These are phyloP conservation scores for Eleginops maclovinus DNA, from an alignment of 2,113 vertebrate species.

Conservation along the genomic window DNA sequence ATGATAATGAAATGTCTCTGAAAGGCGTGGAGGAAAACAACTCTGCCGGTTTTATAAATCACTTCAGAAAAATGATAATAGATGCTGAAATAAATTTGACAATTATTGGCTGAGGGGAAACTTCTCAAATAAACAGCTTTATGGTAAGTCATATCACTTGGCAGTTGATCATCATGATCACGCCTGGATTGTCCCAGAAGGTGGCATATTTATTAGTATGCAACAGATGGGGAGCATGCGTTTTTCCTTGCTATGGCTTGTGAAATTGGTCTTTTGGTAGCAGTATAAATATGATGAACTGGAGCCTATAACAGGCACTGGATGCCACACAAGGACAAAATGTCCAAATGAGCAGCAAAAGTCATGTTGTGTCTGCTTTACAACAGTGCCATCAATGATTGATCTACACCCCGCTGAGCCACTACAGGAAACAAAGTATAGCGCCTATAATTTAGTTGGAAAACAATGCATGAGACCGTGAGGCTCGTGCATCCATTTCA, in stretches of 20 bases:
- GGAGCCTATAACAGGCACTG: slow-evolving; percentile 83
- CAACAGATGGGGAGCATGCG: slow-evolving; percentile 98
- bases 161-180: slow-evolving; percentile 99
- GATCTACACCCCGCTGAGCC: slow-evolving; percentile 92
- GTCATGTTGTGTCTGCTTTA: slow-evolving; percentile 80
- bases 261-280: slow-evolving; percentile 99
- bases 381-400: slow-evolving; percentile 90
- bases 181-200: slow-evolving; percentile 93
- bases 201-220: slow-evolving; percentile 98
- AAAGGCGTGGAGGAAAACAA: slow-evolving; percentile 49
- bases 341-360: slow-evolving; percentile 88
- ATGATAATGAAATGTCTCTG: slow-evolving; percentile 63
- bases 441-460: slow-evolving; percentile 89
- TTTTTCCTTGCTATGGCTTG: slow-evolving; percentile 96
- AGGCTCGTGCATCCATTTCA: slow-evolving; percentile 86
- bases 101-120: slow-evolving; percentile 75
- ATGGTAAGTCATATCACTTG: slow-evolving; percentile 96
- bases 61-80: slow-evolving; percentile 59
- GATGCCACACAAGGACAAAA: slow-evolving; percentile 89
- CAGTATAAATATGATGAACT: slow-evolving; percentile 99
- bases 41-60: slow-evolving; percentile 56
- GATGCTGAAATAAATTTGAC: slow-evolving; percentile 72
- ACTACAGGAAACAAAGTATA: slow-evolving; percentile 88
- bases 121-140: slow-evolving; percentile 84
- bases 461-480: slow-evolving; percentile 85